Conservation (phyloP, 2,113 vertebrate species). For the Melanocharis versteri region DNA sequence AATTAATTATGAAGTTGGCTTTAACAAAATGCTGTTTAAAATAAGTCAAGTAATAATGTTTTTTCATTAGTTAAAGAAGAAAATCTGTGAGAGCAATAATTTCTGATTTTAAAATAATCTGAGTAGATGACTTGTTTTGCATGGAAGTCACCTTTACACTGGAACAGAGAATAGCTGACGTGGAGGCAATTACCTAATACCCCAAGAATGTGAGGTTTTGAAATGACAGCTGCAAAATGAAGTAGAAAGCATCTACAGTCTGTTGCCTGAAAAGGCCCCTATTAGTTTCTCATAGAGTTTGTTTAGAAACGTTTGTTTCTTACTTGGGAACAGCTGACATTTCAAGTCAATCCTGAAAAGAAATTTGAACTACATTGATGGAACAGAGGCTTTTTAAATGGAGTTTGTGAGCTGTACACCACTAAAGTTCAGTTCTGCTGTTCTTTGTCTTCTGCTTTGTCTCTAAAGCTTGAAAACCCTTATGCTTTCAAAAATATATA, state of each 20-base stretch:
- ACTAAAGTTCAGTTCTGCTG: not conserved
- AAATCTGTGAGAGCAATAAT: not conserved
- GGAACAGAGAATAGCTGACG: not conserved
- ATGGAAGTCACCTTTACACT: slow-evolving; percentile 27
- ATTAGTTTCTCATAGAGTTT: not conserved
- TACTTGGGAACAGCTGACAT: not conserved
- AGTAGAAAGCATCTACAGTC: not conserved
- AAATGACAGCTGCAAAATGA: not conserved
- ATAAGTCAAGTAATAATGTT: not conserved
- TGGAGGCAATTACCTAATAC: not conserved
- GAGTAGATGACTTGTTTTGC: not conserved
- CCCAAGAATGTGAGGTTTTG: slow-evolving; percentile 12
- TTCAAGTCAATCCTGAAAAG: not conserved
- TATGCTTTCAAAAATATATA: not conserved
- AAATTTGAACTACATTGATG: not conserved
- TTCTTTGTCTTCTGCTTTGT: not conserved
- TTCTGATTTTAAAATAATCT: not conserved
- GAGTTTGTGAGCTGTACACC: not conserved
- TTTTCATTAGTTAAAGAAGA: not conserved
- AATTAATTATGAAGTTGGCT: not conserved
- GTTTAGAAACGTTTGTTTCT: not conserved
- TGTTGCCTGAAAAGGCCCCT: not conserved
- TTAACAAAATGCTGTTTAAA: not conserved
- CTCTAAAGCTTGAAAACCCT: not conserved
- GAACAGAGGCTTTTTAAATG: not conserved